Base-by-base conservation (phyloP, 2,888 invertebrate genomes). In the Andrena chrysosceles region DNA sequence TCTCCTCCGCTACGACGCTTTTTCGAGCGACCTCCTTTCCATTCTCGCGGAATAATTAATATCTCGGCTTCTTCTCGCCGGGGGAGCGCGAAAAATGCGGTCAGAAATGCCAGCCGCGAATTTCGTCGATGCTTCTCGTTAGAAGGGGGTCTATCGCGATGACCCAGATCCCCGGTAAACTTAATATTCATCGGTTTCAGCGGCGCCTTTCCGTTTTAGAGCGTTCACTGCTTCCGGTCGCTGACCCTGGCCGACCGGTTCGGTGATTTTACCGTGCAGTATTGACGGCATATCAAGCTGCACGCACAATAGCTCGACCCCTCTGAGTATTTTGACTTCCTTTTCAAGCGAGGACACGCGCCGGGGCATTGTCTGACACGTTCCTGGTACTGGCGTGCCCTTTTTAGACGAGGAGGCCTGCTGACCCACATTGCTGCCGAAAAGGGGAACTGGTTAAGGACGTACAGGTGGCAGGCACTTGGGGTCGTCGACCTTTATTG, bases 391-490 rank as follows among this genome's bases (percentile, higher is more conserved):
- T 67, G 31, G 71, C 62, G 56, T 62, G 60, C 70, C 70, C 71
- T 75, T 81, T 75, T 81, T 63, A 67, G 29, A 31, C n/a, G 62
- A 60, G 35, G 52, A 67, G 52, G 63, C 64, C 20, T 52, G 59
- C 52, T 77, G 68, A 73, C 75, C 80, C 54, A 76, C 54, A 78
- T 80, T 71, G 20, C 60, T 13, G 64, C 42, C 73, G 73, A 77
- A 81, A 86, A 79, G 63, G 60, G 72, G 78, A 77, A 76, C 77
- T 84, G 76, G 77, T 83, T 86, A 76, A 77, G 75, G 74, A 85
- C 77, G 69, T 78, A 86, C 86, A 87, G 88, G 86, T 87, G 85
- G 86, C 73, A 86, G 85, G 85, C 73, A 86, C 74, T 63, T 60
- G 13, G 29, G 85, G 81, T 87, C 83, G 26, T 72, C 62, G 78